phyloP scores from a whole-genome alignment of 2,797 vertebrate species.

The Acropternis orthonyx region DNA sequence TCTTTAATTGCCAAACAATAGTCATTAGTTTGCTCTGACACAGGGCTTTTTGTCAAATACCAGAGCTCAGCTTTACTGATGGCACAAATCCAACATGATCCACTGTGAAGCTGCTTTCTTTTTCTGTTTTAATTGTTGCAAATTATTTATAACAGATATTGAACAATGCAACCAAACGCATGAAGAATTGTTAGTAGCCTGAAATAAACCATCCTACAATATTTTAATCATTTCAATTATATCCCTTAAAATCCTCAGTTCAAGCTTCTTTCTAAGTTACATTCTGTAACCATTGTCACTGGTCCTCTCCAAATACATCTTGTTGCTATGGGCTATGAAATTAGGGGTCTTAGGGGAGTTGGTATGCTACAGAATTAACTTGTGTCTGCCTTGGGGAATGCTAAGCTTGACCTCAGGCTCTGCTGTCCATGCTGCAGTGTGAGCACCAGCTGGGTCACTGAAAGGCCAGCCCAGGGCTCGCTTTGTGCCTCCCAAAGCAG shows the following conservation, averaged over 20 bases:
- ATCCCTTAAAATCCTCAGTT: background rate
- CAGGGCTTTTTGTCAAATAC: slow-evolving; percentile 40
- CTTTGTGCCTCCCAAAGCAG: background rate
- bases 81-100: background rate
- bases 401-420: background rate
- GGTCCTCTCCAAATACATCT: background rate
- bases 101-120: background rate
- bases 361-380: background rate
- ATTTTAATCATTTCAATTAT: background rate
- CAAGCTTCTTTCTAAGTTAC: background rate
- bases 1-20: slow-evolving; percentile 48
- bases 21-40: slow-evolving; percentile 31
- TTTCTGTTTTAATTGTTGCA: background rate
- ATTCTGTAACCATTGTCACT: background rate
- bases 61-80: background rate
- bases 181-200: background rate
- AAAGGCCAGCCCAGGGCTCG: background rate
- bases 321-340: background rate
- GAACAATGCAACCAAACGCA: background rate
- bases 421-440: fast-evolving
- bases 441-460: background rate
- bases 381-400: background rate
- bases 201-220: background rate
- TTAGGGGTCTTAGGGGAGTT: background rate
- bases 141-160: background rate